A percentile compares a stretch with the other conserved stretches of the same genome.
Evolutionary conservation across 2,888 invertebrate species (phyloP).

Genomic region (Eucriotettix oculatus): DNA sequence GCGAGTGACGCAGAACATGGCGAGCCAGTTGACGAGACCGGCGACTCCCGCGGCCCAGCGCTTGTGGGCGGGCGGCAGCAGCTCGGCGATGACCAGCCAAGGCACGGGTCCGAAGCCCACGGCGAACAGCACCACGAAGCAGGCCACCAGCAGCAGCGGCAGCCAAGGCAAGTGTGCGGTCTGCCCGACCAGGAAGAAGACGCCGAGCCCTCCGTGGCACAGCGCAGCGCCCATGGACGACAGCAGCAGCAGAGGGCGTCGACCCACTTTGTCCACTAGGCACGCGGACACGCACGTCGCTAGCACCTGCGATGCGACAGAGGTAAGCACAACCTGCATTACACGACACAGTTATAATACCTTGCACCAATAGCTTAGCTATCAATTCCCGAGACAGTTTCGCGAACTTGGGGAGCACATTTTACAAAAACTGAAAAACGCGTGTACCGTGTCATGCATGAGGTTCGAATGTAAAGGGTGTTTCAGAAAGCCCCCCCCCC

Average conservation of each 20-base stretch:
- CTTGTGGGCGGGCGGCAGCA: background rate
- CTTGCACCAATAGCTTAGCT: no score
- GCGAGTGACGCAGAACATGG: background rate
- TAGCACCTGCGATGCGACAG: background rate
- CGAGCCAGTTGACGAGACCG: background rate
- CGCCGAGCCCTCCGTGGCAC: background rate
- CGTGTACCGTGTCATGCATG: no score
- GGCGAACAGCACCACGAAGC: background rate
- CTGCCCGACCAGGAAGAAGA: background rate
- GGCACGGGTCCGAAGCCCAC: background rate
- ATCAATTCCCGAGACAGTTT: no score
- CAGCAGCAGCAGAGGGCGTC: background rate
- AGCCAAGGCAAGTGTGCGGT: background rate
- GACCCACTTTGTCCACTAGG: background rate
- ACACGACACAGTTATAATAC: no score
- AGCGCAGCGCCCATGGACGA: background rate
- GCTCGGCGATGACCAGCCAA: background rate
- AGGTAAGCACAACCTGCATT: no score
- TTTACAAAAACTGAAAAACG: no score
- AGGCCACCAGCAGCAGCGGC: background rate
- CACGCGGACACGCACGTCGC: background rate
- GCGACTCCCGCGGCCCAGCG: background rate
- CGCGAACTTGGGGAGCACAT: no score
- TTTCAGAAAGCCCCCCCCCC: no score
- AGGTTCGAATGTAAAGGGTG: no score